Evolutionary conservation across 2,113 vertebrate species (phyloP).

Genomic region (Piprites chloris): DNA sequence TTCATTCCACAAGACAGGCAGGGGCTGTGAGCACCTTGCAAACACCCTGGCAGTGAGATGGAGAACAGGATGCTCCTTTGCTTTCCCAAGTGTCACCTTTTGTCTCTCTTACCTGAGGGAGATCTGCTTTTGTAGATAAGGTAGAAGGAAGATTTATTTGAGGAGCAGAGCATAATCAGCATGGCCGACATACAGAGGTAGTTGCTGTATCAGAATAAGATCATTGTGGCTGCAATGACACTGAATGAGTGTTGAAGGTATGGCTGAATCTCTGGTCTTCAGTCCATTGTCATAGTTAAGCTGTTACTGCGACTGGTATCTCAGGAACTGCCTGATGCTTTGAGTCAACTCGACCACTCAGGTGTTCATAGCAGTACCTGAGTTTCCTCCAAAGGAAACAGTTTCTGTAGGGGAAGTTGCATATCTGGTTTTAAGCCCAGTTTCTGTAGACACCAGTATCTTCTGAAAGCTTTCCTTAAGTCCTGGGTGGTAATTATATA

Average conservation of each 20-base stretch:
- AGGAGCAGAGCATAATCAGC: not conserved
- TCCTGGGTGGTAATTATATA: not conserved
- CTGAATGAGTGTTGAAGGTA: not conserved
- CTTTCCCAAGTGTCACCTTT: not conserved
- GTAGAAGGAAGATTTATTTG: not conserved
- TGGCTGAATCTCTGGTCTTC: not conserved
- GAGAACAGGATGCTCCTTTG: not conserved
- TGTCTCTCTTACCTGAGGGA: fast-evolving
- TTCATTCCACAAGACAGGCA: not conserved
- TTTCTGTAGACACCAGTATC: not conserved
- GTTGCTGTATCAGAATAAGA: not conserved
- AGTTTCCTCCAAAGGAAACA: not conserved
- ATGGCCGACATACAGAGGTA: not conserved
- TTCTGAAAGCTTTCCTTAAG: not conserved
- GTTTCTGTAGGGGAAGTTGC: not conserved
- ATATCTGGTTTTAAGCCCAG: not conserved
- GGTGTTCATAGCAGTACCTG: not conserved
- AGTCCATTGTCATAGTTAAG: not conserved
- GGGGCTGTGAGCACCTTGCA: not conserved
- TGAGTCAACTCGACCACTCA: not conserved
- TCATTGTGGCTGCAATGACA: not conserved
- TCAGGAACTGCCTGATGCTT: not conserved
- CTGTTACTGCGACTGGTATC: not conserved
- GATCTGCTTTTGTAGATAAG: not conserved
- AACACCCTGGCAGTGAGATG: not conserved